Evolutionary conservation across 2,888 invertebrate species (phyloP).

Genomic region (Acleris holmiana): DNA sequence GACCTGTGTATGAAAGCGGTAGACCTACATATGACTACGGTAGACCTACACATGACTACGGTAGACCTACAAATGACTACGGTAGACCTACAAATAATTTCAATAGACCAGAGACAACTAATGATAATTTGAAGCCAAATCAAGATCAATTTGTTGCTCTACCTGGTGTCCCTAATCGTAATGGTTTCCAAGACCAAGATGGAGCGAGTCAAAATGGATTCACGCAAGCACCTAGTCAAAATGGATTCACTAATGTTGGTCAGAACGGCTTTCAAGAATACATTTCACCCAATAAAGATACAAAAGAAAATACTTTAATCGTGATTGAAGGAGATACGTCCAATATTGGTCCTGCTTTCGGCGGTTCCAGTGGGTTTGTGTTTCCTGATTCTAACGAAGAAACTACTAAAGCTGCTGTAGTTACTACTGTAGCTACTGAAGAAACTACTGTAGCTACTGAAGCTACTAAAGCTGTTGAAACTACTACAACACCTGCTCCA

Average conservation of each 20-base stretch:
- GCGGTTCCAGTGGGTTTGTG: slow-evolving; percentile 8
- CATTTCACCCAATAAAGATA: slow-evolving; percentile 1
- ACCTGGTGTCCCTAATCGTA: slow-evolving; percentile 33
- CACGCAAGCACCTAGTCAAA: neutral
- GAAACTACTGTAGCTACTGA: slow-evolving; percentile 15
- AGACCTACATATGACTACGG: slow-evolving; percentile 28
- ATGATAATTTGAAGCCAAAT: too few relatives aligned
- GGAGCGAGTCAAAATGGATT: slow-evolving; percentile 4
- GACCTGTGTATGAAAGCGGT: slow-evolving; percentile 27
- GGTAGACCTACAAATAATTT: slow-evolving; percentile 34
- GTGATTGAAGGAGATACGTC: slow-evolving; percentile 14
- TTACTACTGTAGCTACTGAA: slow-evolving; percentile 12
- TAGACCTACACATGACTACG: slow-evolving; percentile 39
- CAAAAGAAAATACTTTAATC: slow-evolving; percentile 11
- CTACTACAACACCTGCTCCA: slow-evolving; percentile 1
- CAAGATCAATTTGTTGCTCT: neutral
- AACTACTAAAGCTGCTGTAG: slow-evolving; percentile 10
- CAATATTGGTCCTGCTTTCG: slow-evolving; percentile 14
- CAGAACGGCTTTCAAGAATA: neutral
- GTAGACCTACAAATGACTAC: slow-evolving; percentile 34
- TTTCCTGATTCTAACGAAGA: slow-evolving; percentile 18
- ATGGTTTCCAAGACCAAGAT: slow-evolving; percentile 10
- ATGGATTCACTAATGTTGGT: neutral
- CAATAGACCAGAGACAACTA: too few relatives aligned
- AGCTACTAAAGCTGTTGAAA: slow-evolving; percentile 11